Evolutionary conservation across 1,140 invertebrate genomes (phyloP).

Genomic region (Helicoverpa zea): DNA sequence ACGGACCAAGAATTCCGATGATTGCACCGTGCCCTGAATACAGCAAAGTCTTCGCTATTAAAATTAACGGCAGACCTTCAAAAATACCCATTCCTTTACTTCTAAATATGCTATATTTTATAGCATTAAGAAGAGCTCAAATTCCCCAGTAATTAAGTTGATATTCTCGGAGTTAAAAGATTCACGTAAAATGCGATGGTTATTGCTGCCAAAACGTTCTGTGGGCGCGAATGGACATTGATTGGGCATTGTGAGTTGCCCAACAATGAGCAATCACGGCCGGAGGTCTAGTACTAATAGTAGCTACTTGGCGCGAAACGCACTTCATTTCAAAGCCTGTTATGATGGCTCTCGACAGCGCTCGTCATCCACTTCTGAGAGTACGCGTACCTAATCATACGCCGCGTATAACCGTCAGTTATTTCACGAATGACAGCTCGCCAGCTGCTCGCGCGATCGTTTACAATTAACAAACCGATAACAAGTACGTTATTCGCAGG

Average conservation of each 20-base stretch:
- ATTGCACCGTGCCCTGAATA: slow-evolving; percentile 73
- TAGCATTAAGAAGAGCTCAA: neutral
- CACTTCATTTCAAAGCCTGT: slow-evolving; percentile 59
- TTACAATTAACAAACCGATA: slow-evolving; percentile 26
- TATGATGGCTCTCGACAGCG: slow-evolving; percentile 46
- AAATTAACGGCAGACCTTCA: slow-evolving; percentile 43
- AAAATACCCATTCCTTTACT: slow-evolving; percentile 25
- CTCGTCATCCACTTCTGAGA: slow-evolving; percentile 22
- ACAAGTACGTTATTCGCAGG: slow-evolving; percentile 25
- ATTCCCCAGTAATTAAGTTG: slow-evolving; percentile 19
- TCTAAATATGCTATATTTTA: slow-evolving; percentile 45
- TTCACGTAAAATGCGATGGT: slow-evolving; percentile 37
- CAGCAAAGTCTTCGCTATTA: slow-evolving; percentile 35
- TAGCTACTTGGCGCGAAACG: slow-evolving; percentile 56
- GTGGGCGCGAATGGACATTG: slow-evolving; percentile 65
- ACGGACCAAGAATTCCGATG: slow-evolving; percentile 68
- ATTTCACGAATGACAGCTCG: slow-evolving; percentile 19
- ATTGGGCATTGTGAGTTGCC: slow-evolving; percentile 74
- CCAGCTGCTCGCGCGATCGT: neutral
- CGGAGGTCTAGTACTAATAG: slow-evolving; percentile 62
- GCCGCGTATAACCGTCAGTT: neutral
- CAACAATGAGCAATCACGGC: slow-evolving; percentile 81
- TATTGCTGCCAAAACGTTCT: slow-evolving; percentile 36
- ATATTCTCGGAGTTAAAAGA: slow-evolving; percentile 10
- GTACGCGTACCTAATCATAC: neutral